Evolutionary conservation across 1,140 invertebrate species (phyloP).

Genomic region (Schlechtendalia chinensis): DNA sequence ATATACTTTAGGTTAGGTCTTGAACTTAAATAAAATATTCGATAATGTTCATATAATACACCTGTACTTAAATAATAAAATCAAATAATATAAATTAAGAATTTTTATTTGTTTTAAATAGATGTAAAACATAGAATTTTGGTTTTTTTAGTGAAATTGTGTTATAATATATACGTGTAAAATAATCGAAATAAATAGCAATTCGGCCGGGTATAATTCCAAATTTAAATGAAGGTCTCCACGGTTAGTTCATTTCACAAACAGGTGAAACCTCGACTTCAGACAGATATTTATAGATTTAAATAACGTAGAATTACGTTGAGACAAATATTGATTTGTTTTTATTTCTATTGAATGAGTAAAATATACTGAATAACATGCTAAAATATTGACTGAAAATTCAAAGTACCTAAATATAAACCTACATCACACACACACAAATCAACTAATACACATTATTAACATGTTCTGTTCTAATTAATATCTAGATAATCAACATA

Average conservation of each 20-base stretch:
- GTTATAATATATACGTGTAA: neutral
- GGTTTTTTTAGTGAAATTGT: neutral
- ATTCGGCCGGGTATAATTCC: neutral
- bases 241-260: constrained; percentile 28
- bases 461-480: neutral
- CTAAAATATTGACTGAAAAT: neutral
- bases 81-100: neutral
- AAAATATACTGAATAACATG: neutral
- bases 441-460: neutral
- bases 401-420: neutral
- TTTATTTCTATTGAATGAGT: neutral
- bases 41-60: neutral
- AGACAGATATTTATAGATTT: neutral
- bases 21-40: constrained; percentile 11
- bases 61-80: neutral
- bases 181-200: constrained; percentile 11
- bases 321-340: neutral
- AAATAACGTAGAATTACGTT: neutral
- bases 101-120: constrained; percentile 18
- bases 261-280: constrained; percentile 19
- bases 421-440: neutral
- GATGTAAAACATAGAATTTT: neutral
- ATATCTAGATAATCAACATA: constrained; percentile 6
- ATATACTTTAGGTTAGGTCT: neutral
- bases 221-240: constrained; percentile 45